These are phyloP conservation scores for Sebastolobus altivelis DNA, from an alignment of 2,797 vertebrate genomes.

Conservation along the genomic window DNA sequence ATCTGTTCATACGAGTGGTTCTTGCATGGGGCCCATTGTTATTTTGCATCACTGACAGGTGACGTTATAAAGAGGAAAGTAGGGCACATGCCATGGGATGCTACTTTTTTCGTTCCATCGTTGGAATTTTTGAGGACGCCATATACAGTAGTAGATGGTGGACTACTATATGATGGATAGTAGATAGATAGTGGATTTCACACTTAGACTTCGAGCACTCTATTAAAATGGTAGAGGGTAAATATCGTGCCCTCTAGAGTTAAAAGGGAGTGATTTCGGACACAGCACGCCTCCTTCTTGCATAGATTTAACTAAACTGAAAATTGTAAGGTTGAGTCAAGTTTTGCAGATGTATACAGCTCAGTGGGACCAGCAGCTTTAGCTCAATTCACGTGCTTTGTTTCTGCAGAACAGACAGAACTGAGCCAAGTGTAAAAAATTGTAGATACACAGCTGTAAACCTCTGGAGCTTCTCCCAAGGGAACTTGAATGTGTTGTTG, in stretches of 20 bases:
- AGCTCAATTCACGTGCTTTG: conserved; percentile 24
- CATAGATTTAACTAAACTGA: conserved; percentile 7
- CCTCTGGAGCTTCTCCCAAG: conserved; percentile 42
- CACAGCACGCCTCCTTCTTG: conserved; percentile 6
- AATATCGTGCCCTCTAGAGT: conserved; percentile 1
- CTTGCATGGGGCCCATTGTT: background rate
- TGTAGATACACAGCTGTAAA: conserved; percentile 41
- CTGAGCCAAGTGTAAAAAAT: conserved; percentile 24
- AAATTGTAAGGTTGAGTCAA: background rate
- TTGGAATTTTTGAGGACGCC: background rate
- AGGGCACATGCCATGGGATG: background rate
- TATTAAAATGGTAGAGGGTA: background rate
- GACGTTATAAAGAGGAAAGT: background rate
- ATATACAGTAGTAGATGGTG: background rate
- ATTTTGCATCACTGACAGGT: background rate
- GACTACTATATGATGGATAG: no score
- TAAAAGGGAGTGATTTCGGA: conserved; percentile 4
- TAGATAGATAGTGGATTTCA: background rate
- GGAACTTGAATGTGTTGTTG: conserved; percentile 40
- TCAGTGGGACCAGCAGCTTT: conserved; percentile 44
- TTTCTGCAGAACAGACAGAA: conserved; percentile 34
- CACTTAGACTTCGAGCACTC: background rate
- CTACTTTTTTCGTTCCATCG: background rate
- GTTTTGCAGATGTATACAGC: conserved; percentile 25
- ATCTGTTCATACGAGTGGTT: no score